Conservation (phyloP, 2,113 vertebrate species). For the Periophthalmodon schlosseri region DNA sequence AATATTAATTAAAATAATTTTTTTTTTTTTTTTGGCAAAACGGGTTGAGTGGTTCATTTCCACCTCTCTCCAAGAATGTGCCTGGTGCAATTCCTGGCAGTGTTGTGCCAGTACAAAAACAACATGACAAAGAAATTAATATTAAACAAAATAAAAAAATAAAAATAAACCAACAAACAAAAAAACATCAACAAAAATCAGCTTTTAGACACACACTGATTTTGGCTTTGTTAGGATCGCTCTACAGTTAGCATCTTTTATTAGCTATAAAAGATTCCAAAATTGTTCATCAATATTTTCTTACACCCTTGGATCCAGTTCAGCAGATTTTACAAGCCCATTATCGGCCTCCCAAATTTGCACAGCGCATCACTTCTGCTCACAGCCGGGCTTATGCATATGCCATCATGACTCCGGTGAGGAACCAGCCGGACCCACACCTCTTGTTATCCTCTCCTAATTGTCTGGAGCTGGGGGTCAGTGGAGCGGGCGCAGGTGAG, state of each 20-base stretch:
- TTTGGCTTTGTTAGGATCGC: not conserved
- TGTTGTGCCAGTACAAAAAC: too few relatives aligned
- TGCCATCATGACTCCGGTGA: slow-evolving; percentile 6
- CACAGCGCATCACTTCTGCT: slow-evolving; percentile 19
- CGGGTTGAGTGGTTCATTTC: too few relatives aligned
- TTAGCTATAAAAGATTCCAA: not conserved
- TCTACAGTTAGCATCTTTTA: not conserved
- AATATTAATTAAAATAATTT: too few relatives aligned
- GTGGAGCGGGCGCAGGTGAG: slow-evolving; percentile 46
- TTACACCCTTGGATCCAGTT: not conserved
- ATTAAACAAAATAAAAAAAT: too few relatives aligned
- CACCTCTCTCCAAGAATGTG: too few relatives aligned
- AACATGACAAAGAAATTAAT: too few relatives aligned
- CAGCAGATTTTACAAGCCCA: not conserved
- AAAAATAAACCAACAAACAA: too few relatives aligned
- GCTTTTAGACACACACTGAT: too few relatives aligned
- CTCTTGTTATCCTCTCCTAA: slow-evolving; percentile 50
- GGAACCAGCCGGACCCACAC: slow-evolving; percentile 32
- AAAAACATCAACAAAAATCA: too few relatives aligned
- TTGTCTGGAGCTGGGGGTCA: slow-evolving; percentile 62
- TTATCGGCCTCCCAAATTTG: slow-evolving; percentile 4
- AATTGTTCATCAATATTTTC: not conserved
- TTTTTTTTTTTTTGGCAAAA: too few relatives aligned
- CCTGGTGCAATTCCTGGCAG: too few relatives aligned
- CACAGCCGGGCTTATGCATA: slow-evolving; percentile 30